A percentile compares a stretch with the other conserved stretches of the same genome.
Conservation (phyloP, 2,113 vertebrate species). For the Vidua chalybeata region DNA sequence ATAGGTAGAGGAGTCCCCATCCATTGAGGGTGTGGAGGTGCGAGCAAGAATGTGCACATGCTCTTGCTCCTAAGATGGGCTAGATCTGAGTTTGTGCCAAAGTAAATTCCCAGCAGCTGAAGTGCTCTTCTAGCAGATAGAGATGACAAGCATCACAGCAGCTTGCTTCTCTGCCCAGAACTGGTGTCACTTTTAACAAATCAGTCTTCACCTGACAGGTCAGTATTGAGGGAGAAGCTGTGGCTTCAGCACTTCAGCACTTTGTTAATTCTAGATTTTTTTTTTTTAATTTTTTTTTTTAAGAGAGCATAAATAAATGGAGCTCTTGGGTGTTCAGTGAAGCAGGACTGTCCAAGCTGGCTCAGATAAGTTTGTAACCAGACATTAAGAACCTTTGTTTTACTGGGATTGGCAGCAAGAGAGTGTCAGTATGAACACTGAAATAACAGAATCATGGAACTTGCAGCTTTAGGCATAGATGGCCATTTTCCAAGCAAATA, state of each 20-base stretch:
- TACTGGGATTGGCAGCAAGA: not conserved
- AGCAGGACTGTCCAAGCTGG: not conserved
- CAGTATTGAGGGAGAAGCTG: not conserved
- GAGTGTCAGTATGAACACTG: not conserved
- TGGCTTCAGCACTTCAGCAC: not conserved
- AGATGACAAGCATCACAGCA: not conserved
- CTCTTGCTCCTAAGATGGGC: not conserved
- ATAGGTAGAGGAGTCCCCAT: not conserved
- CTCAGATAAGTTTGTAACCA: not conserved
- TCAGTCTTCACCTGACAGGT: not conserved
- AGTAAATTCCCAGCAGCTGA: not conserved
- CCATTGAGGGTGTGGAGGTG: not conserved
- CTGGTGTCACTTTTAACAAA: not conserved
- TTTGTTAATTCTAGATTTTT: not conserved
- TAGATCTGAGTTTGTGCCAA: not conserved
- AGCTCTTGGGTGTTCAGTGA: not conserved
- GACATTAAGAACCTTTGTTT: not conserved
- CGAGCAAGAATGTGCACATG: not conserved
- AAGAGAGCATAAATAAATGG: not conserved
- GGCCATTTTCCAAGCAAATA: not conserved
- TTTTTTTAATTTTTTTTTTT: too few relatives aligned
- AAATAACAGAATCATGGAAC: not conserved
- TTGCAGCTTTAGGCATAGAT: not conserved
- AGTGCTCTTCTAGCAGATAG: not conserved
- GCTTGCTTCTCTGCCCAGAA: not conserved